A percentile compares a stretch with the other conserved stretches of the same genome.
Evolutionary conservation across 2,113 vertebrate species (phyloP).

Genomic region (Plectropomus leopardus): DNA sequence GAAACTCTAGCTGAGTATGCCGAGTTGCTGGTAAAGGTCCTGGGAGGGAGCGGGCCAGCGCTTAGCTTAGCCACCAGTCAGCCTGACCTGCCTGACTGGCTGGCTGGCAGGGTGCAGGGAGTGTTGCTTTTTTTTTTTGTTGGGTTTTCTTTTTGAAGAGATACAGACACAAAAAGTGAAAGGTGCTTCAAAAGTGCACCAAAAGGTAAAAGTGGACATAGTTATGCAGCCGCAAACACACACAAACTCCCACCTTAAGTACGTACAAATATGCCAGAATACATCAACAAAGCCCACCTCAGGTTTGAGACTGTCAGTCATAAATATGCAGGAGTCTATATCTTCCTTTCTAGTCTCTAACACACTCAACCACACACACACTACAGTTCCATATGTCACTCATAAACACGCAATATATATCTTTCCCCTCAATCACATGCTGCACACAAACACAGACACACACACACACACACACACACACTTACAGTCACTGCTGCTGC

Average conservation of each 20-base stretch:
- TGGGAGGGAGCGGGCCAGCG: conserved; percentile 61
- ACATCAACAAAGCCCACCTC: conserved; percentile 24
- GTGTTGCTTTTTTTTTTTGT: not conserved
- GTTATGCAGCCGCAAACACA: not conserved
- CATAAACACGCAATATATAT: conserved; percentile 62
- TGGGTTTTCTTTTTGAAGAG: conserved; percentile 23
- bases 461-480: conserved; percentile 30
- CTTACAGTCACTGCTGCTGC: conserved; percentile 47
- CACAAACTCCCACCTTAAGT: not conserved
- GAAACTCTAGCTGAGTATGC: conserved; percentile 71
- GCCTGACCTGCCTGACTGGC: conserved; percentile 51
- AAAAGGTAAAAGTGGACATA: not conserved
- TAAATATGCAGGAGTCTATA: conserved; percentile 31
- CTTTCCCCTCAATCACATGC: conserved; percentile 37
- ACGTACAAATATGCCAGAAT: conserved; percentile 2
- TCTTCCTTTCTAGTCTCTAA: conserved; percentile 20
- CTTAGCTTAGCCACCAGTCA: conserved; percentile 62
- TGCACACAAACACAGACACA: conserved; percentile 3
- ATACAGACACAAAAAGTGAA: conserved; percentile 30
- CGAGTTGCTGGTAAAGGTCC: conserved; percentile 70
- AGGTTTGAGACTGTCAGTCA: conserved; percentile 15
- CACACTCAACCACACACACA: conserved; percentile 25
- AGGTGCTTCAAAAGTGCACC: conserved; percentile 8
- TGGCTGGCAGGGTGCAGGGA: conserved; percentile 28
- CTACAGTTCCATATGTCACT: conserved; percentile 49